Base-by-base conservation (phyloP, 1,140 invertebrate genomes). In the Melanaphis sacchari region DNA sequence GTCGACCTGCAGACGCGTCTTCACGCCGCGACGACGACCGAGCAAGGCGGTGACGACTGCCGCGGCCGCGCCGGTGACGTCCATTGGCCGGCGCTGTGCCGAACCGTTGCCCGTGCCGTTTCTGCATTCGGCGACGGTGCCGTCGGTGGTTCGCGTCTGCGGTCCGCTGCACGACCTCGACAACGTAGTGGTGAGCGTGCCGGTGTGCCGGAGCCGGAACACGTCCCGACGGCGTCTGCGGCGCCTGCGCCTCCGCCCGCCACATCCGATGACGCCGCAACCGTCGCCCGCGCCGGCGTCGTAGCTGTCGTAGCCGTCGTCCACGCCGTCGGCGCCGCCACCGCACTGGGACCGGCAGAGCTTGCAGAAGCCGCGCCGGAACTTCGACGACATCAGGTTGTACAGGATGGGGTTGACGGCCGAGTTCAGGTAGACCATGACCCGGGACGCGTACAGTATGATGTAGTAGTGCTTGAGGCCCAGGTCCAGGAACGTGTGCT, bases 381-480 rank as follows among this genome's bases (percentile, higher is more conserved):
- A 99, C 95, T 98, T 98, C 0, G 97, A 98, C n/a, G 98, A 98
- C 97, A 98, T 98, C 26, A 98, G 96, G 95, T 98, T 98, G 95
- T 99, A 98, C 31, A 98, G 96, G 94, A 98, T 98, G 8, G 98
- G 98, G 95, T 98, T 99, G 93, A 98, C 97, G 43, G 98, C 98
- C 11, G 98, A 98, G 95, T 98, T 98, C 38, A 98, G 96, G 95
- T 98, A 98, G 36, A 98, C 95, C 97, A 98, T 98, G 46, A 98
- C 96, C 87, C 98, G 96, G 94, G 97, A 97, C 95, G 98, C 97
- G 95, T 98, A 98, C 24, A 99, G 96, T 89, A 99, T 95, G 95
- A 97, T 97, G 95, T 98, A 98, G 95, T 98, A 99, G 59, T 43
- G n/a, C 18, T 93, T 38, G 43, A 87, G 31, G 21, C 96, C 96